Conservation (phyloP, 1,140 invertebrate species). For the Chymomyza costata region DNA sequence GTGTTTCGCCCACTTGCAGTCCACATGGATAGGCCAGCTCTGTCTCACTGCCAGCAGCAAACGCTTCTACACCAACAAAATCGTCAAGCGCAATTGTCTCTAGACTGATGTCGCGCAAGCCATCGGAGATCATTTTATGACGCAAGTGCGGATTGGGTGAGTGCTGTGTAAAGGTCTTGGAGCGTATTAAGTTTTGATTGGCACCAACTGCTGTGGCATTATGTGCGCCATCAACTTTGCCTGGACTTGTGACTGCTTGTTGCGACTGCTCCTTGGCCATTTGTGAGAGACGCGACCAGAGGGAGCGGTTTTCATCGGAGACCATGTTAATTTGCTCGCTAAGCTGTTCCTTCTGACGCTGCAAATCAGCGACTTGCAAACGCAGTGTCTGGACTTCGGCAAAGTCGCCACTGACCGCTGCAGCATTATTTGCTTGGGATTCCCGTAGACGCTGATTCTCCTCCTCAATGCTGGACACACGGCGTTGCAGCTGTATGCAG, state of each 20-base stretch:
- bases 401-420: slow-evolving; percentile 59
- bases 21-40: slow-evolving; percentile 81
- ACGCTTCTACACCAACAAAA: slow-evolving; percentile 78
- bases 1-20: slow-evolving; percentile 74
- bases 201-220: slow-evolving; percentile 18
- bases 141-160: slow-evolving; percentile 77
- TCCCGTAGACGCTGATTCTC: slow-evolving; percentile 83
- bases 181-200: slow-evolving; percentile 76
- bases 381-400: slow-evolving; percentile 76
- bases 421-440: slow-evolving; percentile 17
- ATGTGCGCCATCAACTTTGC: slow-evolving; percentile 12
- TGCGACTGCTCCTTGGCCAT: slow-evolving; percentile 78
- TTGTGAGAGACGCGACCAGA: slow-evolving; percentile 84
- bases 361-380: slow-evolving; percentile 81
- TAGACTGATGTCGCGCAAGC: slow-evolving; percentile 78
- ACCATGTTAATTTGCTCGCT: slow-evolving; percentile 86
- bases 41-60: slow-evolving; percentile 51
- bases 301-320: slow-evolving; percentile 84
- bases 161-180: slow-evolving; percentile 80
- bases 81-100: slow-evolving; percentile 85
- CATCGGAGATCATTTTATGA: slow-evolving; percentile 77
- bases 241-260: slow-evolving; percentile 6
- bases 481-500: slow-evolving; percentile 83
- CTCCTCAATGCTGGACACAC: slow-evolving; percentile 82
- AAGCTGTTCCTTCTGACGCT: slow-evolving; percentile 84